These are phyloP conservation scores for Aptenodytes patagonicus DNA, from an alignment of 2,113 vertebrate species.

Conservation along the genomic window DNA sequence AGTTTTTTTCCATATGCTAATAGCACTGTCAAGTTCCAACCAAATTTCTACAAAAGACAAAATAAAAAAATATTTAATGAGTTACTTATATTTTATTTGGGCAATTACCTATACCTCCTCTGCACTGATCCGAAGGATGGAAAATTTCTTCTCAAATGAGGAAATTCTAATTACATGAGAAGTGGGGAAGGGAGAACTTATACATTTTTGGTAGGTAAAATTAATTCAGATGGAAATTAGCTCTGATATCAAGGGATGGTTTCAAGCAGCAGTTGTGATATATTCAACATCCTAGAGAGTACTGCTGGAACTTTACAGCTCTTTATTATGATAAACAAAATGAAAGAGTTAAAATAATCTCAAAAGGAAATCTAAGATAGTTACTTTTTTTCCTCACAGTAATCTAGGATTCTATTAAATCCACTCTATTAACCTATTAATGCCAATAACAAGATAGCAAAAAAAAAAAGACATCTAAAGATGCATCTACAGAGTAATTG, in stretches of 20 bases:
- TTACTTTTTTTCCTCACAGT: not conserved
- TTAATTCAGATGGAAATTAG: not conserved
- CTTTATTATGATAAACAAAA: not conserved
- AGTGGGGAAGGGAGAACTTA: not conserved
- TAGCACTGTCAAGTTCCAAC: not conserved
- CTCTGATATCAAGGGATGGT: not conserved
- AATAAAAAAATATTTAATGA: not conserved
- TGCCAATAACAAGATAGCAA: not conserved
- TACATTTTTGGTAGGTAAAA: not conserved
- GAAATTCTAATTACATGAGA: not conserved
- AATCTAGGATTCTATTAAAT: not conserved
- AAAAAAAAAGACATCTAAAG: not conserved
- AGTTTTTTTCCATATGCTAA: not conserved
- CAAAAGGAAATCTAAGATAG: not conserved
- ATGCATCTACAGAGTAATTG: not conserved
- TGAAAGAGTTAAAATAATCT: not conserved
- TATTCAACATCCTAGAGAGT: not conserved
- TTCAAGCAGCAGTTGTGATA: not conserved
- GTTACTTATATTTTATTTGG: not conserved
- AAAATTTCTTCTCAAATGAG: not conserved
- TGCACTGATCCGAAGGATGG: not conserved
- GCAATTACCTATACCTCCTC: not conserved
- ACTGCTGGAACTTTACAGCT: not conserved
- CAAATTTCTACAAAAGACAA: not conserved
- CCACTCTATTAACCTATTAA: not conserved